phyloP scores from a whole-genome alignment of 2,797 vertebrate genomes.

The Rhynchonycteris naso region DNA sequence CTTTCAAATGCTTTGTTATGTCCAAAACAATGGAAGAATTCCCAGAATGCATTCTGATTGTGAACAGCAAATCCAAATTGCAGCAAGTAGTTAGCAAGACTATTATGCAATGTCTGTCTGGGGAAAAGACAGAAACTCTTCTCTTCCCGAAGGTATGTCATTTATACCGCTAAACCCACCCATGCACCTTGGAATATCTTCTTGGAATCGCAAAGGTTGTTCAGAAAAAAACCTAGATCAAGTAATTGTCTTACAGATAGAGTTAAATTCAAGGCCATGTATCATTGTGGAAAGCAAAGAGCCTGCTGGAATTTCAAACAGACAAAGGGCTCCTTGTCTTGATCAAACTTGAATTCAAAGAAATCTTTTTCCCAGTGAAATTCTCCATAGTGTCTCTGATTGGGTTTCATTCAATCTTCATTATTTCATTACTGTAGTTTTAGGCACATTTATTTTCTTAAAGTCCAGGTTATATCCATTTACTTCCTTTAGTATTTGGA shows the following conservation, averaged over 20 bases:
- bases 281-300: neutral
- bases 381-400: neutral
- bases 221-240: constrained; percentile 39
- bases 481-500: constrained; percentile 25
- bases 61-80: neutral
- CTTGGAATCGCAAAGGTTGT: neutral
- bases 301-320: neutral
- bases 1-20: constrained; percentile 20
- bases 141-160: neutral
- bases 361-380: constrained; percentile 18
- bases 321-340: neutral
- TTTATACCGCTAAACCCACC: neutral
- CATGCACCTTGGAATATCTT: neutral
- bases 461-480: neutral
- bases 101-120: neutral
- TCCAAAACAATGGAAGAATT: neutral
- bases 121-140: constrained; percentile 9
- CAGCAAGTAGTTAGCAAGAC: neutral
- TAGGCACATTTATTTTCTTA: neutral
- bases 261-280: neutral
- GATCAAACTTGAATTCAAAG: neutral
- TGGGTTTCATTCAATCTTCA: constrained; percentile 17
- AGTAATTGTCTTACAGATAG: neutral
- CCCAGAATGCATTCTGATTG: neutral
- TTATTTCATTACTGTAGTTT: constrained; percentile 37